These are phyloP conservation scores for Sprattus sprattus DNA, from an alignment of 2,113 vertebrate genomes.

Conservation along the genomic window DNA sequence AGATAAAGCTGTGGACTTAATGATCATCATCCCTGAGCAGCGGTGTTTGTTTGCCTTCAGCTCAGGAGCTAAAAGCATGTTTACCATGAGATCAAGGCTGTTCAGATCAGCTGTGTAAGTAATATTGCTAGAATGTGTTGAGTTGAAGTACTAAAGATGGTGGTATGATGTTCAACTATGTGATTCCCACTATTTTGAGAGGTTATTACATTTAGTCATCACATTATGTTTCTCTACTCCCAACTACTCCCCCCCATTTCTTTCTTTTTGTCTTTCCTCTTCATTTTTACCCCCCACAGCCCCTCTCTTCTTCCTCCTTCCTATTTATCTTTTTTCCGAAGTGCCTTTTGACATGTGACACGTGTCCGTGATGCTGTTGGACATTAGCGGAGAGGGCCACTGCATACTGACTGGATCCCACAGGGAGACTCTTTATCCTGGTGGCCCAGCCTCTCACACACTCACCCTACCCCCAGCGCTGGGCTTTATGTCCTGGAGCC, in stretches of 20 bases:
- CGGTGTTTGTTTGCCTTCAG: background rate
- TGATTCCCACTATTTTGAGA: background rate
- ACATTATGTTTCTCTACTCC: slow-evolving; percentile 18
- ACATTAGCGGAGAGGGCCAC: background rate
- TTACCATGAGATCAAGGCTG: background rate
- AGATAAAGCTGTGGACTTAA: background rate
- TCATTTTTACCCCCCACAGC: background rate
- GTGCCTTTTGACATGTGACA: slow-evolving; percentile 5
- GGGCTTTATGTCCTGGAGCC: background rate
- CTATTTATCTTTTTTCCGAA: background rate
- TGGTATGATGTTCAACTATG: background rate
- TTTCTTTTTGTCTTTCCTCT: background rate
- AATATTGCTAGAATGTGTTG: background rate
- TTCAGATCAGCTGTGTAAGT: background rate
- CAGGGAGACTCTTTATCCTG: slow-evolving; percentile 3
- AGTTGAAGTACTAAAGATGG: background rate
- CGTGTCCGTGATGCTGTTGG: background rate
- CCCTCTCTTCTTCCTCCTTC: background rate
- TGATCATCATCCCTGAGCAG: background rate
- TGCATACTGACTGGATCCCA: background rate
- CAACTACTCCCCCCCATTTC: slow-evolving; percentile 40
- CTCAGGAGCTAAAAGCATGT: background rate
- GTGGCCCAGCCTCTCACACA: background rate
- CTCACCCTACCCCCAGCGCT: background rate
- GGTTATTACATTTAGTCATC: background rate